phyloP scores from a whole-genome alignment of 2,888 invertebrate species.

The Sialis lutaria region DNA sequence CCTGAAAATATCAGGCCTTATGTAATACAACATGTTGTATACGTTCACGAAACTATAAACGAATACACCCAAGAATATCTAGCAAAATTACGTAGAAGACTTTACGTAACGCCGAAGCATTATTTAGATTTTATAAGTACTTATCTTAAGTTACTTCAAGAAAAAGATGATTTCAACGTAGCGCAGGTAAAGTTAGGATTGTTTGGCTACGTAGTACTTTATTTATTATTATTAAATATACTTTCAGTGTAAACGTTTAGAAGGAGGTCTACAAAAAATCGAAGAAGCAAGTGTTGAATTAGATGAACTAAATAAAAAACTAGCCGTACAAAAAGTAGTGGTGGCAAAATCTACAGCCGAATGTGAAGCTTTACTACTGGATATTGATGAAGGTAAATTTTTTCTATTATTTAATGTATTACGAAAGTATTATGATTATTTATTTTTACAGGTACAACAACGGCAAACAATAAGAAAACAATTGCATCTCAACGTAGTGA shows the following conservation, averaged over 20 bases:
- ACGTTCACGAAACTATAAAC: conserved; percentile 63
- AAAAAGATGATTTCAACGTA: conserved; percentile 42
- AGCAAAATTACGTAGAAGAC: conserved; percentile 55
- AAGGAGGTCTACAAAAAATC: conserved; percentile 62
- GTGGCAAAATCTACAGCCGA: conserved; percentile 66
- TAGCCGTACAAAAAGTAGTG: conserved; percentile 67
- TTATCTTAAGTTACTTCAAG: conserved; percentile 57
- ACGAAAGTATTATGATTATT: neutral
- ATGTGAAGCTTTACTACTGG: conserved; percentile 59
- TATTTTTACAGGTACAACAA: conserved; percentile 34
- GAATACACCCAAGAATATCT: conserved; percentile 56
- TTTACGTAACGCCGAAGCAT: conserved; percentile 84
- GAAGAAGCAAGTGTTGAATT: conserved; percentile 74
- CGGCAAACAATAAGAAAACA: conserved; percentile 60
- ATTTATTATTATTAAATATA: neutral
- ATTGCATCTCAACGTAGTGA: conserved; percentile 63
- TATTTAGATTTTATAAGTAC: conserved; percentile 74
- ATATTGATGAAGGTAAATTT: conserved; percentile 45
- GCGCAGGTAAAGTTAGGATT: conserved; percentile 24
- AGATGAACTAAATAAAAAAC: conserved; percentile 57
- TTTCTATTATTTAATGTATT: neutral
- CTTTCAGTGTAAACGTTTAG: conserved; percentile 45
- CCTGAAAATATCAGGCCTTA: conserved; percentile 45
- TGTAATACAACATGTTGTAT: conserved; percentile 71
- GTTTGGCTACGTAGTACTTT: neutral